A percentile compares a stretch with the other conserved stretches of the same genome.
These are phyloP conservation scores for Odontocerum albicorne DNA, from an alignment of 2,888 invertebrate species.

Conservation along the genomic window DNA sequence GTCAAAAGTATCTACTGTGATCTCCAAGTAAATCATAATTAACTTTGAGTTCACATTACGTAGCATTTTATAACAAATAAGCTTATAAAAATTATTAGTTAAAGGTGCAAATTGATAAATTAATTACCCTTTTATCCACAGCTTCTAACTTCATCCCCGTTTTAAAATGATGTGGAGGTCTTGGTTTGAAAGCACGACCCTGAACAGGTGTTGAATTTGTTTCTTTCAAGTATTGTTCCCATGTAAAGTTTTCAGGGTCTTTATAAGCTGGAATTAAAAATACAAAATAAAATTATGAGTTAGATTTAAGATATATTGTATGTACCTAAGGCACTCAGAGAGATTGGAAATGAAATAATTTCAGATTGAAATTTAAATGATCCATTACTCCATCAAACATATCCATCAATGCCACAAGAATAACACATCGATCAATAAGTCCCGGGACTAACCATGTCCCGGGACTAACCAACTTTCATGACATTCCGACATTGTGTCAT, in stretches of 20 bases:
- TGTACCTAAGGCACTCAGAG: background rate
- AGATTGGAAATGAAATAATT: background rate
- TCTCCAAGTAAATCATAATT: no score
- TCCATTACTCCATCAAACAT: no score
- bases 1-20: no score
- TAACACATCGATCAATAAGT: no score
- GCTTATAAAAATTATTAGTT: background rate
- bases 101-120: background rate
- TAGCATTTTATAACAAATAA: no score
- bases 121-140: slow-evolving; percentile 71
- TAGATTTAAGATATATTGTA: no score
- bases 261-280: slow-evolving; percentile 61
- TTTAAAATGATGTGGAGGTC: slow-evolving; percentile 77
- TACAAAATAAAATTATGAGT: no score
- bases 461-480: no score
- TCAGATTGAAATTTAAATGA: background rate
- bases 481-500: no score
- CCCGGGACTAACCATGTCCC: no score
- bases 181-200: slow-evolving; percentile 77
- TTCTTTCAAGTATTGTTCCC: slow-evolving; percentile 80
- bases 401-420: no score
- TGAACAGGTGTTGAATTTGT: slow-evolving; percentile 77
- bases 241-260: slow-evolving; percentile 73
- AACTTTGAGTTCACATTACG: no score
- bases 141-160: slow-evolving; percentile 86